Conservation (phyloP, 2,113 vertebrate genomes). For the Sturnira hondurensis region DNA sequence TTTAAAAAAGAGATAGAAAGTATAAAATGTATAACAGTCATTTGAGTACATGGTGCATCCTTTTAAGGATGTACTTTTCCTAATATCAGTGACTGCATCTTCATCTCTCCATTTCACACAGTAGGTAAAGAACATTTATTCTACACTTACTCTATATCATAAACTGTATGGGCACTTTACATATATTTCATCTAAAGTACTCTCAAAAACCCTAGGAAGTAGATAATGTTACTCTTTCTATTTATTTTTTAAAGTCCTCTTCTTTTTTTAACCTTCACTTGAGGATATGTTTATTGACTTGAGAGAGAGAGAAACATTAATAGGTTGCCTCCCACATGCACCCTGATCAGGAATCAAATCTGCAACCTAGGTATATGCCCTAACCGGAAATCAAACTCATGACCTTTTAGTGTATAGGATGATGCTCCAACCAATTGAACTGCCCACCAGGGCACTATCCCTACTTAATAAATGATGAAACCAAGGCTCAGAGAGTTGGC, state of each 20-base stretch:
- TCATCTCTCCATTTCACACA: neutral
- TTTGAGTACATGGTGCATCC: neutral
- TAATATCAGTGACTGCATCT: neutral
- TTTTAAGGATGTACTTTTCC: neutral
- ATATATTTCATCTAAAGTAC: neutral
- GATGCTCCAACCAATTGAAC: too few relatives aligned
- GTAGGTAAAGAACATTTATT: neutral
- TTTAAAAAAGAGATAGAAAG: neutral
- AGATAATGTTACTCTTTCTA: neutral
- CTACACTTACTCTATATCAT: neutral
- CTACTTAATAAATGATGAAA: conserved; percentile 3
- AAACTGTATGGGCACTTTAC: neutral
- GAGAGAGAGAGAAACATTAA: too few relatives aligned
- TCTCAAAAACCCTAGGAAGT: neutral
- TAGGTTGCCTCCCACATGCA: too few relatives aligned
- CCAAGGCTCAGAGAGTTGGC: neutral
- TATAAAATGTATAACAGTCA: neutral
- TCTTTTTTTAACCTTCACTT: too few relatives aligned
- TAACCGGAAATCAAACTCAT: too few relatives aligned
- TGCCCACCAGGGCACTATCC: neutral
- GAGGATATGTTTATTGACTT: too few relatives aligned
- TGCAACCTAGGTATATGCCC: too few relatives aligned
- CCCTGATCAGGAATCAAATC: too few relatives aligned
- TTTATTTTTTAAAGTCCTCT: neutral
- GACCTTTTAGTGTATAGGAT: too few relatives aligned